These are phyloP conservation scores for Drosophila tsacasi DNA, from an alignment of 1,140 invertebrate species.

Conservation along the genomic window DNA sequence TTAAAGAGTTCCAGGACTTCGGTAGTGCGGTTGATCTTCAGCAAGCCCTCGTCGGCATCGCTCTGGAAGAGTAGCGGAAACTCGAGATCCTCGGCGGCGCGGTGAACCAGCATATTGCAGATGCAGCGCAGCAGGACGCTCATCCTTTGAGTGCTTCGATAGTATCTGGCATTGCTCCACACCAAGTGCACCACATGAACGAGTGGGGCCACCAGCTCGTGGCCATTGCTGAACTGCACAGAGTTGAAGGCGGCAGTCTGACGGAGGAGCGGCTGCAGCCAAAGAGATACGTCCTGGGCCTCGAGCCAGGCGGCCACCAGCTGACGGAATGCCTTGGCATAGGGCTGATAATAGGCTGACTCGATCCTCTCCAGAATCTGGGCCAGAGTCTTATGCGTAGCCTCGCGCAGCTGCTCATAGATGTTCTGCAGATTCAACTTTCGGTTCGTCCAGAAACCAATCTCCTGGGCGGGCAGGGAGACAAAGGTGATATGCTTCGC, in stretches of 20 bases:
- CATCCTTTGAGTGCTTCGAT: conserved; percentile 91
- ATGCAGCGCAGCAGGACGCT: conserved; percentile 90
- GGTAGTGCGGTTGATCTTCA: conserved; percentile 67
- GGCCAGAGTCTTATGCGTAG: conserved; percentile 92
- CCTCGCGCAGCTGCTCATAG: conserved; percentile 92
- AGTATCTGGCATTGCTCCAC: conserved; percentile 95
- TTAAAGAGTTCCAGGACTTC: conserved; percentile 75
- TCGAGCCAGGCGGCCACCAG: conserved; percentile 88
- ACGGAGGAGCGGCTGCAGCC: conserved; percentile 88
- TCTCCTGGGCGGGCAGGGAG: conserved; percentile 89
- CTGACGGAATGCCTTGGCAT: conserved; percentile 89
- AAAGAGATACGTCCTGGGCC: conserved; percentile 89
- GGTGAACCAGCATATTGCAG: conserved; percentile 90
- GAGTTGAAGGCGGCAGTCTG: conserved; percentile 88
- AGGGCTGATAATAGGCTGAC: conserved; percentile 90
- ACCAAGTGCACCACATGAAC: conserved; percentile 91
- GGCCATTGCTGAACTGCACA: conserved; percentile 89
- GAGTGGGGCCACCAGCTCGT: conserved; percentile 88
- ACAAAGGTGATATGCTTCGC: conserved; percentile 85
- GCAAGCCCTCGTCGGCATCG: conserved; percentile 86
- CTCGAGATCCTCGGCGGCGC: conserved; percentile 86
- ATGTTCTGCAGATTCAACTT: conserved; percentile 93
- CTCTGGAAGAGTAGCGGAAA: conserved; percentile 89
- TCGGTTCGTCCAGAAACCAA: conserved; percentile 90
- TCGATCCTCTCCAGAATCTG: conserved; percentile 90